These are phyloP conservation scores for Dynastes tityus DNA, from an alignment of 2,888 invertebrate species.

Conservation along the genomic window DNA sequence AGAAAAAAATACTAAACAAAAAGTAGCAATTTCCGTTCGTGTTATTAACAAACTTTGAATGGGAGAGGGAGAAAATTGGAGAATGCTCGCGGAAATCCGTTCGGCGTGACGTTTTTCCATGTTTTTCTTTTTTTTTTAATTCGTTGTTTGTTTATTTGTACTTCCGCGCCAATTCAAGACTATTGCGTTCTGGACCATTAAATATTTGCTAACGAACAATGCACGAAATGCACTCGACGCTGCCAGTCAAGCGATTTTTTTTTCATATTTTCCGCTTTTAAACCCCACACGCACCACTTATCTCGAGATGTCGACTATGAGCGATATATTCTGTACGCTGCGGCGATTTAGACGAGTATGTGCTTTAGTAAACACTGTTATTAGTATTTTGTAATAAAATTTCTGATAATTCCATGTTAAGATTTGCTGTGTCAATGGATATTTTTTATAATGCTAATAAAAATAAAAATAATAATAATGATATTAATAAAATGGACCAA, in stretches of 20 bases:
- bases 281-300: no score
- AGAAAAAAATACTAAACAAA: background rate
- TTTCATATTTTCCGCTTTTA: background rate
- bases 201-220: constrained; percentile 10
- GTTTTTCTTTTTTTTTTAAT: background rate
- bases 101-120: no score
- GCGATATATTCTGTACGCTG: no score
- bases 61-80: background rate
- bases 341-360: no score
- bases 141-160: background rate
- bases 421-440: no score
- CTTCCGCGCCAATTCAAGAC: background rate
- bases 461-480: no score
- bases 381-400: no score
- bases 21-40: background rate
- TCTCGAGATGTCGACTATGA: no score
- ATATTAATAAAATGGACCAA: no score
- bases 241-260: background rate
- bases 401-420: no score
- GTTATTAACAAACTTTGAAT: background rate
- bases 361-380: no score
- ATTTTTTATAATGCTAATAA: no score
- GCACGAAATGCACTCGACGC: background rate
- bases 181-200: background rate
- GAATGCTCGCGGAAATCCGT: background rate